phyloP scores from a whole-genome alignment of 2,888 invertebrate species.

The Saturnia japonica region DNA sequence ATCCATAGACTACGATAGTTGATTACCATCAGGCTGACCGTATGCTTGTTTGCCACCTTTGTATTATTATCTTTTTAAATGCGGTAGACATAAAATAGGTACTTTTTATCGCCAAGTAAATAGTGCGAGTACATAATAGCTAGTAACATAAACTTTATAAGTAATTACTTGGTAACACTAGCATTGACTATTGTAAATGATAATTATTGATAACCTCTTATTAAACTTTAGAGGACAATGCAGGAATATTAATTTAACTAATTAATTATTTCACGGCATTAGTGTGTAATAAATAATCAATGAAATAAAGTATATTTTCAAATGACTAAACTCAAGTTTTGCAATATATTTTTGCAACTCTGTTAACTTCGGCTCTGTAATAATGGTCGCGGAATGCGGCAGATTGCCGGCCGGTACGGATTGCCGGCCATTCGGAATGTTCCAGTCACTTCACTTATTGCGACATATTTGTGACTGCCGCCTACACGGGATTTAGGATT shows the following conservation, averaged over 20 bases:
- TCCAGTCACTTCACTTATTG: conserved; percentile 79
- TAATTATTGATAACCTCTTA: not conserved
- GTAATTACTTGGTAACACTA: not conserved
- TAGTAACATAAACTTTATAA: too few species aligned
- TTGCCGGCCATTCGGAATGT: conserved; percentile 69
- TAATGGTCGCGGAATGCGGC: conserved; percentile 56
- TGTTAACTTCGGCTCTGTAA: conserved; percentile 8
- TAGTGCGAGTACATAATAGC: too few species aligned
- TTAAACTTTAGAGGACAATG: not conserved
- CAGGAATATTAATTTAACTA: too few species aligned
- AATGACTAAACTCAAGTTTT: not conserved
- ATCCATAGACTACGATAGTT: too few species aligned
- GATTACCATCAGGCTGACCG: too few species aligned
- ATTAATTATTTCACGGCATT: not conserved
- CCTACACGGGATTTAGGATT: conserved; percentile 66
- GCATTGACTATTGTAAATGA: not conserved
- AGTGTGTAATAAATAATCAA: not conserved
- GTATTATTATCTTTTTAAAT: too few species aligned
- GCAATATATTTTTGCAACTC: not conserved
- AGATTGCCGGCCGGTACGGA: conserved; percentile 69
- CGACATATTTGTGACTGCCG: conserved; percentile 64
- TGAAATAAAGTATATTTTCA: not conserved
- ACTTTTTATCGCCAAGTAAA: too few species aligned
- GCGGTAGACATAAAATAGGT: too few species aligned
- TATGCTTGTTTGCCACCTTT: too few species aligned